A percentile compares a stretch with the other conserved stretches of the same genome.
Evolutionary conservation across 2,797 vertebrate species (phyloP).

Genomic region (Myotis myotis): DNA sequence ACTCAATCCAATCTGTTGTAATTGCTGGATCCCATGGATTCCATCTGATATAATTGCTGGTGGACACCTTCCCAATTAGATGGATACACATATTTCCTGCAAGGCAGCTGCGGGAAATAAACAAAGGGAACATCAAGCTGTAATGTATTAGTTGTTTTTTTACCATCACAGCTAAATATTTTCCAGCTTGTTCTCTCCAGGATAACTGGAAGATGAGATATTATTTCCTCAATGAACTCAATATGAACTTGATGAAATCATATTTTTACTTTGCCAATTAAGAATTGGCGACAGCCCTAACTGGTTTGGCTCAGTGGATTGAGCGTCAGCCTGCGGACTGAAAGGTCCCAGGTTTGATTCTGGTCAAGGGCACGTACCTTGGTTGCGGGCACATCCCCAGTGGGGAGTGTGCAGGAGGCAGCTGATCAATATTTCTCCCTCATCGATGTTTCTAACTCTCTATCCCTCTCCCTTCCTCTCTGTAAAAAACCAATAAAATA

Average conservation of each 20-base stretch:
- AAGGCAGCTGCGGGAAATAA: constrained; percentile 60
- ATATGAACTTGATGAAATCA: not conserved
- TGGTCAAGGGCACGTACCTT: too few species aligned
- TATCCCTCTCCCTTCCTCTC: too few species aligned
- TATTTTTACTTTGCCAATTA: not conserved
- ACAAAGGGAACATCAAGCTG: constrained; percentile 42
- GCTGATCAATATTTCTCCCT: too few species aligned
- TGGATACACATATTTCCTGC: constrained; percentile 37
- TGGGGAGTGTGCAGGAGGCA: too few species aligned
- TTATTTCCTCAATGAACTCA: not conserved
- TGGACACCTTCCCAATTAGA: constrained; percentile 70
- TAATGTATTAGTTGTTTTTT: not conserved
- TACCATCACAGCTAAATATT: not conserved
- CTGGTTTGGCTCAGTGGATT: too few species aligned
- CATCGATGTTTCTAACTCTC: too few species aligned
- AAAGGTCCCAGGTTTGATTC: too few species aligned
- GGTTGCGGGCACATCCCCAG: too few species aligned
- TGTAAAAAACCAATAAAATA: too few species aligned
- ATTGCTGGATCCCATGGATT: constrained; percentile 61
- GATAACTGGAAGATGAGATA: not conserved
- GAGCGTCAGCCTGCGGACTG: too few species aligned
- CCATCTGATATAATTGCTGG: constrained; percentile 66
- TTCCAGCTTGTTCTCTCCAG: not conserved
- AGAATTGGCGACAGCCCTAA: not conserved
- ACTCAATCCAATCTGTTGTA: constrained; percentile 50